Conservation (phyloP, 2,113 vertebrate species). For the Sciurus niger region DNA sequence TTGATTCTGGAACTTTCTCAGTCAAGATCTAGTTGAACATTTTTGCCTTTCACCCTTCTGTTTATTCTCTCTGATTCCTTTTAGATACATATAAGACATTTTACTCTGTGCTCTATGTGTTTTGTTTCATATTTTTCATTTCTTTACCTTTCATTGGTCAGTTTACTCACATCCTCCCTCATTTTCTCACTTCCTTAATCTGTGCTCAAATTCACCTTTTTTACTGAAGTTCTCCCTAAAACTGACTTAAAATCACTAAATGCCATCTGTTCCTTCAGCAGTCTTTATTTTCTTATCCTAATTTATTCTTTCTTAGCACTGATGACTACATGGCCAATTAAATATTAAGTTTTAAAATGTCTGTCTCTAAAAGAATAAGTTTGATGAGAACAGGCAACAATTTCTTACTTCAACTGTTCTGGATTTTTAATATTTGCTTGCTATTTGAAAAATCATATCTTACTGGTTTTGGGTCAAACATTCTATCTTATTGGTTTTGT, state of each 20-base stretch:
- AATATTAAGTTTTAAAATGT: background rate
- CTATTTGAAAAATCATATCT: background rate
- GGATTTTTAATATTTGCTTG: background rate
- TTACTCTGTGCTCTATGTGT: background rate
- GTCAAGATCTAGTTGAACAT: background rate
- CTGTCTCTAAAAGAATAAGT: background rate
- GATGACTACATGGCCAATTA: background rate
- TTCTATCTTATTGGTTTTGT: background rate
- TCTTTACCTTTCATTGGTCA: background rate
- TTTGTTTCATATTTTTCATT: background rate
- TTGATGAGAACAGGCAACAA: background rate
- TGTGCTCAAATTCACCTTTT: background rate
- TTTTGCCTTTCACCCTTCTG: background rate
- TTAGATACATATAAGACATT: background rate
- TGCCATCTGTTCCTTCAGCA: background rate
- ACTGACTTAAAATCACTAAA: background rate
- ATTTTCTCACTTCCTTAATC: background rate
- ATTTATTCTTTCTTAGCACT: background rate
- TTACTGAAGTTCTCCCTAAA: background rate
- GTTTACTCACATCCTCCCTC: background rate
- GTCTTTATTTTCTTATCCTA: background rate
- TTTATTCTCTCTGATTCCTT: background rate
- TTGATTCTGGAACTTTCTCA: background rate
- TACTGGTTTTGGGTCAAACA: background rate
- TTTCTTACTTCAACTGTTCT: background rate